Evolutionary conservation across 2,888 invertebrate genomes (phyloP), one percentile per base, ranked within the genome.

Genomic region (Rhingia campestris): DNA sequence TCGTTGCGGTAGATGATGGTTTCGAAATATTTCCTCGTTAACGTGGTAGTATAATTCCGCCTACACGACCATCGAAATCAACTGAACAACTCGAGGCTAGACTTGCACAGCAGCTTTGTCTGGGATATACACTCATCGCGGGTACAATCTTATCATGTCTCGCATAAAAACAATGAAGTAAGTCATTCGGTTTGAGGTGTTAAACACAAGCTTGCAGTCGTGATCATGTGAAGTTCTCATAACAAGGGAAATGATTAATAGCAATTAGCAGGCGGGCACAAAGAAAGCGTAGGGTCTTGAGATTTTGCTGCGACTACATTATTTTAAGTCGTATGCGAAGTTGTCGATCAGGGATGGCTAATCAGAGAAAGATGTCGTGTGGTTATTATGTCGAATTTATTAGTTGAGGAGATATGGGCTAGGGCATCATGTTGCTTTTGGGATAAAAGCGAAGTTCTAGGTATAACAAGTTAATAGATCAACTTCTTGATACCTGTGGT

Each of bases 1-100:
- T 14, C 12, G 51, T 59, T 32, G 33, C 33, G 49, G 63, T 30
- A 49, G 2, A 63, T 45, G 64, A 63, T 63, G 12, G 56, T 74
- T 74, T 56, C 64, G 64, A 74, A 56, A 74, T 64, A 39, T 64
- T 64, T 54, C 1, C 64, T 74, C 39, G 47, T 64, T 64, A 56
- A 74, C 47, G 47, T 74, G 56, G 49, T 45, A 56, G 58, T 45
- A 61, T 56, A 58, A 56, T 56, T 47, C 10, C 58, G 56, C 74
- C 74, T 74, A 64, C 74, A 33, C 22, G 10, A 7, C 41, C 47
- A 35, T 64, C 39, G 32, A 22, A n/a, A 43, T 37, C 37, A 39
- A 59, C 43, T 39, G 35, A 61, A 61, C 22, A 67, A 54, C 32
- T 33, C 6, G n/a, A 43, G 59, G 7, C 33, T 49, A 59, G 49